These are phyloP conservation scores for Capromys pilorides DNA, from an alignment of 2,797 vertebrate genomes.

Conservation along the genomic window DNA sequence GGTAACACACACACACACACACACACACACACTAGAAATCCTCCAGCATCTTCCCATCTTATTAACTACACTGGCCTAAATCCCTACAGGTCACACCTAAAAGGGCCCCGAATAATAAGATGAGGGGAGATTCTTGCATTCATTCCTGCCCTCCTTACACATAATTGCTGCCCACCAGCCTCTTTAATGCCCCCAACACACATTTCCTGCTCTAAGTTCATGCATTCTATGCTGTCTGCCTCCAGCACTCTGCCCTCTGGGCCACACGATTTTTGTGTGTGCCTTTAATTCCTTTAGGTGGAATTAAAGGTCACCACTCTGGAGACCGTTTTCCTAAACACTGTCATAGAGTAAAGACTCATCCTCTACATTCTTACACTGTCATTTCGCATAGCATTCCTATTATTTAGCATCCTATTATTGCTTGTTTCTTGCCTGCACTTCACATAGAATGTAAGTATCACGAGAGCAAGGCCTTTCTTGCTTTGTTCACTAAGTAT, in stretches of 20 bases:
- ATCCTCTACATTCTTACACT: accelerated
- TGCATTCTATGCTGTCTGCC: no score
- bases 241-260: no score
- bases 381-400: background rate
- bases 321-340: background rate
- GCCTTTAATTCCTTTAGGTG: background rate
- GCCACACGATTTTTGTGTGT: background rate
- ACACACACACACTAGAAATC: background rate
- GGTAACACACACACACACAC: no score
- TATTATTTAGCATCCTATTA: accelerated
- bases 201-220: accelerated
- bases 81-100: background rate
- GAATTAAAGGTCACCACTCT: no score
- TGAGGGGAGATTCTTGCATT: accelerated
- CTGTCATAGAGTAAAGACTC: background rate
- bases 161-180: background rate
- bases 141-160: background rate
- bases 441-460: background rate
- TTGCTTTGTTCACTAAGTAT: background rate
- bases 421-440: background rate
- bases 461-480: background rate
- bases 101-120: background rate
- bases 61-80: background rate
- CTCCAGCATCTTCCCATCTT: background rate
- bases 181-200: accelerated